A percentile compares a stretch with the other conserved stretches of the same genome.
phyloP scores from a whole-genome alignment of 2,797 vertebrate genomes.

The Chaunax sp. region DNA sequence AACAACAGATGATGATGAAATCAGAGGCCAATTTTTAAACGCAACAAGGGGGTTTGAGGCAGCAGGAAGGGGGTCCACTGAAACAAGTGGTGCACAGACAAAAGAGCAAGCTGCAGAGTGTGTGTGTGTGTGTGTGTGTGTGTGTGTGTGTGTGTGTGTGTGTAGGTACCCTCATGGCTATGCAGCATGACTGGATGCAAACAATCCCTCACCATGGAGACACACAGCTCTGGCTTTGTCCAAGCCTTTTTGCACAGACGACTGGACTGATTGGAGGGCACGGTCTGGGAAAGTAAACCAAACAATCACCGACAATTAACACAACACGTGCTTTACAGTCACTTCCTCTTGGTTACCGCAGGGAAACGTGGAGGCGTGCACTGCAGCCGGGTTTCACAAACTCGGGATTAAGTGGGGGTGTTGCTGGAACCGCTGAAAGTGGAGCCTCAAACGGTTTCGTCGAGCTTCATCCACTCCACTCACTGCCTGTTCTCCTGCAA shows the following conservation, averaged over 20 bases:
- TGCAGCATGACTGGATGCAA: slow-evolving; percentile 80
- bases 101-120: slow-evolving; percentile 62
- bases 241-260: slow-evolving; percentile 71
- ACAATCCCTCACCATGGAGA: slow-evolving; percentile 83
- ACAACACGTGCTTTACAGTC: slow-evolving; percentile 64
- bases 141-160: slow-evolving; percentile 34
- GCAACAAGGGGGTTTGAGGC: slow-evolving; percentile 35
- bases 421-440: neutral
- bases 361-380: slow-evolving; percentile 37
- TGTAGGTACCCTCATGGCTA: slow-evolving; percentile 64
- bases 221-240: slow-evolving; percentile 77
- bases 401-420: slow-evolving; percentile 3
- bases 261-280: slow-evolving; percentile 75
- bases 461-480: no score
- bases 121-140: slow-evolving; percentile 35
- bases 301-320: slow-evolving; percentile 77
- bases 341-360: slow-evolving; percentile 63
- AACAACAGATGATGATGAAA: slow-evolving; percentile 56
- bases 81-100: slow-evolving; percentile 70
- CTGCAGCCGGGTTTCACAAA: slow-evolving; percentile 8
- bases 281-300: slow-evolving; percentile 72
- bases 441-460: no score
- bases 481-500: no score
- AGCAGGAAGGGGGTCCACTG: slow-evolving; percentile 31
- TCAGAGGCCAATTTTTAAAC: slow-evolving; percentile 40